Evolutionary conservation across 2,888 invertebrate species (phyloP), one percentile per base, ranked within the genome.

Genomic region (Tenthredo mesomela): DNA sequence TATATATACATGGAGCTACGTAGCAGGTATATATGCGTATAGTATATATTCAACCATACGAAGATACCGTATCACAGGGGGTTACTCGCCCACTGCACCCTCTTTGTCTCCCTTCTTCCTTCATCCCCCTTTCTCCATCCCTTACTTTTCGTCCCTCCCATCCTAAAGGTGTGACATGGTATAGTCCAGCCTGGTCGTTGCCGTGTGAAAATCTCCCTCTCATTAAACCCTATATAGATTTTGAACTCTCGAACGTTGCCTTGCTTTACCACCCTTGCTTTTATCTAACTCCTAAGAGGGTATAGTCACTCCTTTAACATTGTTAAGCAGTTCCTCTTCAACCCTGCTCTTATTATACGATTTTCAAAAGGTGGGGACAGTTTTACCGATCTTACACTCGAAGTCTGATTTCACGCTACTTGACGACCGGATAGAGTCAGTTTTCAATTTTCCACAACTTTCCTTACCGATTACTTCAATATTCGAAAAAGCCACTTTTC

Each of bases 61-160:
- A 37, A 71, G 33, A 71, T 71, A n/a, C 37, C n/a, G 70, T 71
- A 71, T 71, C 70, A 7, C 33, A 54, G 70, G 70, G 40, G 54
- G 77, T 25, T 21, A n/a, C 21, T 50, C 29, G 77, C 29, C 33
- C 15, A 15, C n/a, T 54, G 12, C 21, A 10, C 54, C 33, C 54
- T 21, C 47, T 75, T 12, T 47, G n/a, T 15, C 15, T 25, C 9
- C 47, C 25, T 7, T 21, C 75, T 75, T 50, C 29, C 10, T 50
- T 10, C 29, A 3, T 12, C 75, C 25, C 10, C 4, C 3, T 75
- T 29, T 50, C 37, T 40, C 10, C 40, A 18, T 71, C 37, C 37
- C 70, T 71, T 71, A 9, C 47, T 0, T 21, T 29, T 2, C 40
- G 18, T 37, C 18, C 37, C 40, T 40, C 12, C 10, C 5, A 54